phyloP scores from a whole-genome alignment of 2,797 vertebrate species.

The Pantherophis alleghaniensis region DNA sequence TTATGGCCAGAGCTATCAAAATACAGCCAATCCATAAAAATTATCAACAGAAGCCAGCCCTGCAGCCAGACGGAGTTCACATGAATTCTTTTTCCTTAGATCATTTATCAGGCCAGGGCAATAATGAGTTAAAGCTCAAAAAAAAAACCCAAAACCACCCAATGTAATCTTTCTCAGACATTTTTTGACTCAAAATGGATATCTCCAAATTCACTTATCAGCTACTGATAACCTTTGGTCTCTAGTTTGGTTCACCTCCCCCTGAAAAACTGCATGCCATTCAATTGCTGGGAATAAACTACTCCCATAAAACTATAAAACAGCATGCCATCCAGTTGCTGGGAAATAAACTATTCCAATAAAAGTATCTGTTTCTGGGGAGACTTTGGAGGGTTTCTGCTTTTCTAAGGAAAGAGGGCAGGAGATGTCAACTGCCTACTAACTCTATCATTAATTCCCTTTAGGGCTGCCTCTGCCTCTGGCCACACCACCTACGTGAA shows the following conservation, averaged over 20 bases:
- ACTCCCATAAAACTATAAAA: not conserved
- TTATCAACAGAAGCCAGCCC: not conserved
- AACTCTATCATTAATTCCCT: not conserved
- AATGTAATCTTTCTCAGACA: not conserved
- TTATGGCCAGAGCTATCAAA: not conserved
- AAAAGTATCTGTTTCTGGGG: not conserved
- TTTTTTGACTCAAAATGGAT: not conserved
- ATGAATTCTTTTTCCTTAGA: not conserved
- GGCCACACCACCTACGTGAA: not conserved
- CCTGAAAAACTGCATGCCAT: not conserved
- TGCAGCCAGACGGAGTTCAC: not conserved
- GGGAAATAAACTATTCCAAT: not conserved
- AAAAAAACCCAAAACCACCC: too few relatives aligned
- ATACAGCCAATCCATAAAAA: not conserved
- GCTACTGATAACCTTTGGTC: not conserved
- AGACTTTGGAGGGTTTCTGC: too few relatives aligned
- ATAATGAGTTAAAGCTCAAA: not conserved
- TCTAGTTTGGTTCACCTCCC: not conserved
- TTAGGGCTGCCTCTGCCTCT: not conserved
- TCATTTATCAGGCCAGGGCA: not conserved
- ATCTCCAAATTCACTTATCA: not conserved
- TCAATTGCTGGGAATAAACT: not conserved
- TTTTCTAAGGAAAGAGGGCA: not conserved
- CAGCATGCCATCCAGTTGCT: not conserved
- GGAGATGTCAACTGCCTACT: not conserved